These are phyloP conservation scores for Conger conger DNA, from an alignment of 2,113 vertebrate species.

Conservation along the genomic window DNA sequence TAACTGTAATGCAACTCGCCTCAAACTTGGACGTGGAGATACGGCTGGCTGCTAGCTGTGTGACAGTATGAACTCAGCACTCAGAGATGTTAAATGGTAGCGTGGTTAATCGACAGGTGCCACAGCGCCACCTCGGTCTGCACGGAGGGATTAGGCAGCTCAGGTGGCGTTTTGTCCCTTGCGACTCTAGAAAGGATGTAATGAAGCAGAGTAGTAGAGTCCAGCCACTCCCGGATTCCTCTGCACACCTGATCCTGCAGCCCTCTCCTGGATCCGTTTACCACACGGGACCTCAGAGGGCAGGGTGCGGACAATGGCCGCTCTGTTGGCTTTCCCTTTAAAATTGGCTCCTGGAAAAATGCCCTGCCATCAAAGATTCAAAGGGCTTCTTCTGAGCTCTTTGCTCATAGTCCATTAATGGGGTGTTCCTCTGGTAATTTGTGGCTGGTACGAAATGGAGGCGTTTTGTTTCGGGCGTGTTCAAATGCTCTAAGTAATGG, in stretches of 20 bases:
- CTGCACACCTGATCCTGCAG: slow-evolving; percentile 66
- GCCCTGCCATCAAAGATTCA: slow-evolving; percentile 40
- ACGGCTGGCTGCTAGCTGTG: background rate
- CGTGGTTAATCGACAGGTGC: slow-evolving; percentile 32
- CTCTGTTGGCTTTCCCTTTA: slow-evolving; percentile 63
- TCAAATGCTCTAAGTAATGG: slow-evolving; percentile 17
- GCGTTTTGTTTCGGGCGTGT: slow-evolving; percentile 27
- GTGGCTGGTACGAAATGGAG: slow-evolving; percentile 35
- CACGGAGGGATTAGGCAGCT: slow-evolving; percentile 34
- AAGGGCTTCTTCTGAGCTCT: slow-evolving; percentile 36
- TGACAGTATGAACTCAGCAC: background rate
- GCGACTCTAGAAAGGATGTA: slow-evolving; percentile 46
- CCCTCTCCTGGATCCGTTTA: slow-evolving; percentile 62
- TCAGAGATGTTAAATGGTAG: background rate
- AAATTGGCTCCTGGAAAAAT: slow-evolving; percentile 39
- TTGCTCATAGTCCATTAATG: slow-evolving; percentile 42
- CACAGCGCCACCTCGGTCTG: slow-evolving; percentile 32
- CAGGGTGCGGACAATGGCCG: slow-evolving; percentile 61
- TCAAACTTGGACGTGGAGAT: background rate
- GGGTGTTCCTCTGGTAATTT: slow-evolving; percentile 33
- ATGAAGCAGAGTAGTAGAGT: slow-evolving; percentile 42
- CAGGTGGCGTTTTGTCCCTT: slow-evolving; percentile 42
- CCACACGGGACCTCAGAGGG: slow-evolving; percentile 54
- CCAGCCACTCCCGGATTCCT: slow-evolving; percentile 62
- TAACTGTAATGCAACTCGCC: background rate